These are phyloP conservation scores for Acrossocheilus fasciatus DNA, from an alignment of 2,797 vertebrate genomes.

Conservation along the genomic window DNA sequence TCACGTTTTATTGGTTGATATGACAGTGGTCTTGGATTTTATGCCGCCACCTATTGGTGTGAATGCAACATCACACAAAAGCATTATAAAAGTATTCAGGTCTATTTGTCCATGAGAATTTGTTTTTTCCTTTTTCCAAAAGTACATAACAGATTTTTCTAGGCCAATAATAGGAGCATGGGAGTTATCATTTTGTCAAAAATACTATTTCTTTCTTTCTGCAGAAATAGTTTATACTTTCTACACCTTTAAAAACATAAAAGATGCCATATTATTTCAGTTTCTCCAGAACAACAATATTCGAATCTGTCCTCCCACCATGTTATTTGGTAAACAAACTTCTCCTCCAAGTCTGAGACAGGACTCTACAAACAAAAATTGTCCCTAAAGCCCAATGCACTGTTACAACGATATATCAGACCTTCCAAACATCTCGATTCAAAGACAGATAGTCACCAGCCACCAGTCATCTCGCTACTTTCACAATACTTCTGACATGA, in stretches of 20 bases:
- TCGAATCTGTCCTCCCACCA: constrained; percentile 28
- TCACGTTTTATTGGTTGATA: background rate
- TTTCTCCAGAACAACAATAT: constrained; percentile 12
- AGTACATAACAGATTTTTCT: background rate
- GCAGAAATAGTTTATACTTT: background rate
- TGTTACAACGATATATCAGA: background rate
- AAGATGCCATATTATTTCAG: background rate
- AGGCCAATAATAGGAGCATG: background rate
- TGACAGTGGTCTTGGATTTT: background rate
- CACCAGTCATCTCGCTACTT: background rate
- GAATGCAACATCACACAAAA: background rate
- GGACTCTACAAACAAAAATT: background rate
- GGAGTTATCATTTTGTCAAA: background rate
- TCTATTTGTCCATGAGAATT: background rate
- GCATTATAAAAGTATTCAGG: background rate
- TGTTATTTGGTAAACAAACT: constrained; percentile 19
- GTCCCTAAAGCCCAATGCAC: background rate
- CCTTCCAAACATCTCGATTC: constrained; percentile 27
- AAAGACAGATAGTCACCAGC: constrained; percentile 9
- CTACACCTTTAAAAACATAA: background rate
- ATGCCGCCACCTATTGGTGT: background rate
- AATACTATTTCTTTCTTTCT: background rate
- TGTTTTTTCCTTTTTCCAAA: too few relatives aligned
- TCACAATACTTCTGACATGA: constrained; percentile 31
- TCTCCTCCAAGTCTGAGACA: constrained; percentile 25